phyloP scores from a whole-genome alignment of 2,113 vertebrate species.

The Percopsis transmontana region DNA sequence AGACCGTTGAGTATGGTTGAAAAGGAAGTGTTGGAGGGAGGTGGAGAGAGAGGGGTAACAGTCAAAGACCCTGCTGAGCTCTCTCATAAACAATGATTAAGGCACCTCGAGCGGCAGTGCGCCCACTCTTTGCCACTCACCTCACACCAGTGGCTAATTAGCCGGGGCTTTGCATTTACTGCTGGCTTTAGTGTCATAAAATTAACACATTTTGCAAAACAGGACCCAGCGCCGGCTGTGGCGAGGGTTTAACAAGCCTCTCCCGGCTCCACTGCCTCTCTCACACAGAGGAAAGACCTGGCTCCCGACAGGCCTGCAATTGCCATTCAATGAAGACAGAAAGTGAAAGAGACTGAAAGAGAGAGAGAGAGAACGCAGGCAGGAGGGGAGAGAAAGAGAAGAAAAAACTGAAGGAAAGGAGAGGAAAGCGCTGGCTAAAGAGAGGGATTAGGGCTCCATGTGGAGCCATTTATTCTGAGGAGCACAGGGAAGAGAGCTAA shows the following conservation, averaged over 20 bases:
- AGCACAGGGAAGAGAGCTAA: constrained; percentile 74
- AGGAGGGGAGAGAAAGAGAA: constrained; percentile 30
- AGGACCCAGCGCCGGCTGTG: constrained; percentile 58
- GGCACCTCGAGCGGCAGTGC: constrained; percentile 58
- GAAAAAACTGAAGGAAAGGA: background rate
- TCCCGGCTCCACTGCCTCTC: constrained; percentile 52
- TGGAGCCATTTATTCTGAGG: constrained; percentile 78
- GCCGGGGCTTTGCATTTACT: constrained; percentile 71
- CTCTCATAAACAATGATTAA: constrained; percentile 75
- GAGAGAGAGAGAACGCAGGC: constrained; percentile 11
- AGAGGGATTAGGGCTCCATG: constrained; percentile 74
- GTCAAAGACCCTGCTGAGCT: constrained; percentile 63
- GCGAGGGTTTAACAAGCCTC: constrained; percentile 69
- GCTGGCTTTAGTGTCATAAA: constrained; percentile 71
- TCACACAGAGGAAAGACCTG: constrained; percentile 31
- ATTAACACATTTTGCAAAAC: constrained; percentile 76
- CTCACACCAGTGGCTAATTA: constrained; percentile 71
- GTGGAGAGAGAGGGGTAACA: constrained; percentile 45
- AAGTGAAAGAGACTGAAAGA: constrained; percentile 3
- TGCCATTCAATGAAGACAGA: constrained; percentile 37
- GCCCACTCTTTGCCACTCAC: constrained; percentile 68
- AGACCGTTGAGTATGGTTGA: constrained; percentile 36
- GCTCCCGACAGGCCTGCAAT: constrained; percentile 57
- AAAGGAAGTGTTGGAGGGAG: constrained; percentile 38
- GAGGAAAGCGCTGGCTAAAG: constrained; percentile 45